Percentiles rank a stretch among this genome's conserved stretches.
phyloP scores from a whole-genome alignment of 2,888 invertebrate genomes.

The Quadriops clusia region DNA sequence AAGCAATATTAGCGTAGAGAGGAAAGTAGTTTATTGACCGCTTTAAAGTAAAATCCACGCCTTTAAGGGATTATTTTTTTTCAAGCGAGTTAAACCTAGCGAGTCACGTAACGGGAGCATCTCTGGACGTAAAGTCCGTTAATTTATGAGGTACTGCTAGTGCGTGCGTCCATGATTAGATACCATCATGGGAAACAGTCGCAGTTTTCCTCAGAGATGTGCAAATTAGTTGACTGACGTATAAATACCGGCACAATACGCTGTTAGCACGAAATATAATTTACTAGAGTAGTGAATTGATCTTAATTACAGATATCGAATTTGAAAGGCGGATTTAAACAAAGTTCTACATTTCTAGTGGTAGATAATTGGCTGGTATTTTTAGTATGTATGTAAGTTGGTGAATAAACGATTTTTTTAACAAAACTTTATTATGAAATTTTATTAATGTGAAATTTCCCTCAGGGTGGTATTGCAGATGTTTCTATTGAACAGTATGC shows the following conservation, averaged over 20 bases:
- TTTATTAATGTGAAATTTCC: too few relatives aligned
- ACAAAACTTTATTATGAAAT: too few relatives aligned
- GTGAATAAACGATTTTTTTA: too few relatives aligned
- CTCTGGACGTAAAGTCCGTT: constrained; percentile 27
- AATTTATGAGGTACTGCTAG: constrained; percentile 27
- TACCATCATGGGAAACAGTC: constrained; percentile 30
- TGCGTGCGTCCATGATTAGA: constrained; percentile 32
- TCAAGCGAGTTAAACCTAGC: constrained; percentile 19
- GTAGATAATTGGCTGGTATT: too few relatives aligned
- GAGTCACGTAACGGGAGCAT: constrained; percentile 21
- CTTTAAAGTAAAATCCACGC: constrained; percentile 18
- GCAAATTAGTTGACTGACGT: constrained; percentile 30
- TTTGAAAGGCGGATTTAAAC: too few relatives aligned
- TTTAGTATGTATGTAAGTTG: too few relatives aligned
- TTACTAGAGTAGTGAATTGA: constrained; percentile 24
- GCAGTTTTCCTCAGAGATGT: constrained; percentile 31
- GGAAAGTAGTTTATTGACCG: too few relatives aligned
- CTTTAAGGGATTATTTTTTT: constrained; percentile 19
- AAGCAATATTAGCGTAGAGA: too few relatives aligned
- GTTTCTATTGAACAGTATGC: too few relatives aligned
- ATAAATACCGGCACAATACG: constrained; percentile 26
- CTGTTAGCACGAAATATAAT: constrained; percentile 28
- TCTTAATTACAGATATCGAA: constrained; percentile 25
- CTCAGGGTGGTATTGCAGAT: too few relatives aligned
- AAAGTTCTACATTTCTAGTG: too few relatives aligned